These are phyloP conservation scores for Mechanitis mazaeus DNA, from an alignment of 2,888 invertebrate genomes.

Conservation along the genomic window DNA sequence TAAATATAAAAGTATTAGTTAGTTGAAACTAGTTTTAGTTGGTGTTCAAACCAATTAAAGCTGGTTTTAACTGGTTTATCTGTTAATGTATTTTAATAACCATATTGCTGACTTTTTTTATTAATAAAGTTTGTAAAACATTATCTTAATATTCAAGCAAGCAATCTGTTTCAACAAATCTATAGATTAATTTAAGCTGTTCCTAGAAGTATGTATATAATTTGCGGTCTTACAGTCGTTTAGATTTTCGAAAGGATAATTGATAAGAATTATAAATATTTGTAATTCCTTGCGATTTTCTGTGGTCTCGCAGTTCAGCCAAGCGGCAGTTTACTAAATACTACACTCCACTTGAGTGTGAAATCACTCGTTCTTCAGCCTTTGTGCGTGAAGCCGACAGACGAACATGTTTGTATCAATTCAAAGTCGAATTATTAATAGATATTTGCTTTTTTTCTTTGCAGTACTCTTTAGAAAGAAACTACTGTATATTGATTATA, in stretches of 20 bases:
- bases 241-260: conserved; percentile 15
- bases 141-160: too few species aligned
- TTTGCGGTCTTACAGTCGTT: conserved; percentile 11
- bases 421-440: conserved; percentile 20
- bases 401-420: conserved; percentile 31
- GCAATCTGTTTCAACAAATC: too few species aligned
- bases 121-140: too few species aligned
- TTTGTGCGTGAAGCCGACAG: conserved; percentile 56
- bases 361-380: conserved; percentile 57
- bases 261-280: conserved; percentile 17
- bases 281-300: conserved; percentile 43
- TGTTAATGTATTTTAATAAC: too few species aligned
- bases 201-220: background rate
- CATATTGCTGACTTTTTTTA: too few species aligned
- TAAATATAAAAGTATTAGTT: too few species aligned
- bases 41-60: too few species aligned
- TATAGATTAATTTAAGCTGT: background rate
- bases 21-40: too few species aligned
- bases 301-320: conserved; percentile 57
- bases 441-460: conserved; percentile 32
- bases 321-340: conserved; percentile 42
- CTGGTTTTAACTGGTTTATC: too few species aligned
- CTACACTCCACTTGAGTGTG: conserved; percentile 57
- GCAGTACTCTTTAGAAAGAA: conserved; percentile 2
- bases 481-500: background rate